A percentile compares a stretch with the other conserved stretches of the same genome.
Evolutionary conservation across 2,797 vertebrate species (phyloP).

Genomic region (Hydrophis major): DNA sequence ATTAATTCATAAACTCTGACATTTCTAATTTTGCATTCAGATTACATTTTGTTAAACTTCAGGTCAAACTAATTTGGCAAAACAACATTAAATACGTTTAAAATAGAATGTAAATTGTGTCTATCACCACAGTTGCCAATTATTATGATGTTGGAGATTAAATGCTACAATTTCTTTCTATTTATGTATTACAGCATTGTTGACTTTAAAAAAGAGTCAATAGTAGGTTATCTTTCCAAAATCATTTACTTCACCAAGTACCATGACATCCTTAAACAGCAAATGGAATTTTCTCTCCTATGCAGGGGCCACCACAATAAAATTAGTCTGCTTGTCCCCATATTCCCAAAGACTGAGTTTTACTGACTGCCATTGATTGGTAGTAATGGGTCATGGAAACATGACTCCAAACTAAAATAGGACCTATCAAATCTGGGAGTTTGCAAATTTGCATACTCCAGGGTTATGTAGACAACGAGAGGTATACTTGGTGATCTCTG

Average conservation of each 20-base stretch:
- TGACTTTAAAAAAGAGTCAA: background rate
- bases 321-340: no score
- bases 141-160: background rate
- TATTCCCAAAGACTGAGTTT: background rate
- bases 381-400: background rate
- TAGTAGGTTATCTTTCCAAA: background rate
- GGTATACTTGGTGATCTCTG: background rate
- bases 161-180: background rate
- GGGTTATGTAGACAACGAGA: background rate
- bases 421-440: background rate
- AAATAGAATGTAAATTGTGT: background rate
- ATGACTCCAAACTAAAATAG: background rate
- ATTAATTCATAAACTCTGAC: background rate
- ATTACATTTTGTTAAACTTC: conserved; percentile 11
- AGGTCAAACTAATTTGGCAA: conserved; percentile 4
- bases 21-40: background rate
- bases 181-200: background rate
- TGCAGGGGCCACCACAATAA: background rate
- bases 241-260: background rate
- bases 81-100: background rate
- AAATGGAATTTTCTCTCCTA: background rate
- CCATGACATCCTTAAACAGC: background rate
- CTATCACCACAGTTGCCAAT: background rate
- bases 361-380: background rate
- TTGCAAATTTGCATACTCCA: background rate